These are phyloP conservation scores for Epinotia ramella DNA, from an alignment of 2,888 invertebrate genomes.

Conservation along the genomic window DNA sequence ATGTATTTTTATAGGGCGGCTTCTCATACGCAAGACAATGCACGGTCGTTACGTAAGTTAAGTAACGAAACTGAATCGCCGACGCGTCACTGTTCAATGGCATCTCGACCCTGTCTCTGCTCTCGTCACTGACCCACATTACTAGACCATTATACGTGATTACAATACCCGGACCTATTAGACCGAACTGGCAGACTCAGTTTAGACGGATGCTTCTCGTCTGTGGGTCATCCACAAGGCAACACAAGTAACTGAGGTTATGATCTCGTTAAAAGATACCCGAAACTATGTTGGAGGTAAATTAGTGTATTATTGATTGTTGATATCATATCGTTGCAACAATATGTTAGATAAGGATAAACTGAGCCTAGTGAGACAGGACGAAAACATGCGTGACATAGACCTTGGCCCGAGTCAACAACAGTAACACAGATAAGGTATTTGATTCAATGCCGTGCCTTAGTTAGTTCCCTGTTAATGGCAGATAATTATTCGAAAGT, in stretches of 20 bases:
- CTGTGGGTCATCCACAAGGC: conserved; percentile 5
- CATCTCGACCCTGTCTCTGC: conserved; percentile 81
- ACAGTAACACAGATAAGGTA: conserved; percentile 62
- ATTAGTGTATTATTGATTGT: conserved; percentile 1
- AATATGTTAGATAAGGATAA: conserved; percentile 25
- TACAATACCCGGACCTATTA: conserved; percentile 60
- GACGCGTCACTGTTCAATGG: conserved; percentile 72
- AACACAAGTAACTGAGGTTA: neutral
- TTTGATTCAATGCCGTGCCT: conserved; percentile 61
- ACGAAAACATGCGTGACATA: conserved; percentile 55
- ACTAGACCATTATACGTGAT: conserved; percentile 72
- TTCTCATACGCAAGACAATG: conserved; percentile 70
- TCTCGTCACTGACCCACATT: conserved; percentile 84
- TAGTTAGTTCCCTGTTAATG: conserved; percentile 68
- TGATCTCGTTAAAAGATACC: neutral
- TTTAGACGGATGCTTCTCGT: conserved; percentile 10
- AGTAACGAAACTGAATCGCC: conserved; percentile 46
- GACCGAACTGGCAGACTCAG: conserved; percentile 8
- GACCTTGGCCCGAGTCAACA: conserved; percentile 61
- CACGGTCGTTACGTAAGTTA: conserved; percentile 70
- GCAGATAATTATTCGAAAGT: conserved; percentile 77
- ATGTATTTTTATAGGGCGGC: conserved; percentile 45
- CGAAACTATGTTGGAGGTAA: neutral
- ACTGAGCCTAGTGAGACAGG: conserved; percentile 39
- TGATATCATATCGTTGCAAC: conserved; percentile 7